Percentiles rank a stretch among this genome's conserved stretches.
phyloP scores from a whole-genome alignment of 2,797 vertebrate species.

The Crax fasciolata region DNA sequence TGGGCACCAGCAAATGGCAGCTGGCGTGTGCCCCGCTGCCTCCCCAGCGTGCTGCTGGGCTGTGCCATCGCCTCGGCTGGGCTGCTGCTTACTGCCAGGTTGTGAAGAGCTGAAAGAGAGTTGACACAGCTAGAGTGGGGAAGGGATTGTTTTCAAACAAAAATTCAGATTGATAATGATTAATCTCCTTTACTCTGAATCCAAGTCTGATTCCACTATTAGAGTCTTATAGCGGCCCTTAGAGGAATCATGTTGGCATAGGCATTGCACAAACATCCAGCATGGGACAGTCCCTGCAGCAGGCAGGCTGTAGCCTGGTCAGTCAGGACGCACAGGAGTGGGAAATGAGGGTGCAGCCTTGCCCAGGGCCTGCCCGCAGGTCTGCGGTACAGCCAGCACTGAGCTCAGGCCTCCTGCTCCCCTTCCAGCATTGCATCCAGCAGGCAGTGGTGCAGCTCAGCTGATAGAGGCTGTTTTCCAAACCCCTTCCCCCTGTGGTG shows the following conservation, averaged over 20 bases:
- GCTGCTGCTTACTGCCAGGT: not conserved
- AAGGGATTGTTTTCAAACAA: not conserved
- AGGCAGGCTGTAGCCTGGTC: not conserved
- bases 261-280: not conserved
- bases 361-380: not conserved
- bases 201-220: not conserved
- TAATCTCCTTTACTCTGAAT: not conserved
- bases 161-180: not conserved
- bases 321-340: not conserved
- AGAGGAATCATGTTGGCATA: not conserved
- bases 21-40: not conserved
- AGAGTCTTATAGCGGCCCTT: not conserved
- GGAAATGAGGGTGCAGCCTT: not conserved
- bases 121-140: not conserved
- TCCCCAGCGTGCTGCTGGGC: not conserved
- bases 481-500: not conserved
- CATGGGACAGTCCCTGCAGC: not conserved
- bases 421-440: not conserved
- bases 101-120: not conserved
- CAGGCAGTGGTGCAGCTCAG: not conserved
- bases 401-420: not conserved
- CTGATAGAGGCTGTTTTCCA: rapidly evolving
- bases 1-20: too few species aligned
- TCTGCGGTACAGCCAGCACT: not conserved
- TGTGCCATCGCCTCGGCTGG: not conserved